These are phyloP conservation scores for Crioceris asparagi DNA, from an alignment of 2,888 invertebrate species.

Conservation along the genomic window DNA sequence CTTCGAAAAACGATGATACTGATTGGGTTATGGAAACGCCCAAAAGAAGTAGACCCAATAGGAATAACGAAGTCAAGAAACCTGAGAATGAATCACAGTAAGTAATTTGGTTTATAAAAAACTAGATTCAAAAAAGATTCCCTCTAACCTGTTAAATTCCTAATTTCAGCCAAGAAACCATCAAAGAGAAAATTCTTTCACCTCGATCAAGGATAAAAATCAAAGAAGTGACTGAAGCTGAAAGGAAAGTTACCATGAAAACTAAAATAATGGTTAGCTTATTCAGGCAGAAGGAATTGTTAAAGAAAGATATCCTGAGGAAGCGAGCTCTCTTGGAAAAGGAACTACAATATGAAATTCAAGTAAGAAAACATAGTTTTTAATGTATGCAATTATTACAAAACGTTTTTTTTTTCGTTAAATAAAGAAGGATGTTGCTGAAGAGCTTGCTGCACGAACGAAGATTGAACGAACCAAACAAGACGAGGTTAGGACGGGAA, in stretches of 20 bases:
- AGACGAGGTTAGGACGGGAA: slow-evolving; percentile 47
- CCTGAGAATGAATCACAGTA: slow-evolving; percentile 28
- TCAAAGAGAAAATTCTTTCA: slow-evolving; percentile 30
- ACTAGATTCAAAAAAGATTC: neutral
- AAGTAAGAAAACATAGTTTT: slow-evolving; percentile 43
- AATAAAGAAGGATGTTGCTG: slow-evolving; percentile 60
- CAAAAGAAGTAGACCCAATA: slow-evolving; percentile 32
- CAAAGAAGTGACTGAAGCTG: slow-evolving; percentile 39
- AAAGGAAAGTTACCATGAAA: slow-evolving; percentile 40
- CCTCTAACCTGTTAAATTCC: neutral
- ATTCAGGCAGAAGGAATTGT: slow-evolving; percentile 79
- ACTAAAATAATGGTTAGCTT: slow-evolving; percentile 62
- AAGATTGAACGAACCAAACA: slow-evolving; percentile 59
- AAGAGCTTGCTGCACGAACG: slow-evolving; percentile 59
- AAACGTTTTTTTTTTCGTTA: neutral
- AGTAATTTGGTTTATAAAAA: slow-evolving; percentile 20
- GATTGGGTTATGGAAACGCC: slow-evolving; percentile 42
- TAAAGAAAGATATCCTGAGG: slow-evolving; percentile 88
- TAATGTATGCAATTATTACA: neutral
- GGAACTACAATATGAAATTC: slow-evolving; percentile 82
- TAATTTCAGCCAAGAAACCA: slow-evolving; percentile 16
- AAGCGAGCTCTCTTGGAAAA: slow-evolving; percentile 82
- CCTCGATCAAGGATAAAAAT: slow-evolving; percentile 32
- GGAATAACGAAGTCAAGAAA: slow-evolving; percentile 28
- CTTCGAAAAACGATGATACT: slow-evolving; percentile 34